Conservation (phyloP, 64 coral and sea anemone genomes). For the Pocillopora verrucosa region DNA sequence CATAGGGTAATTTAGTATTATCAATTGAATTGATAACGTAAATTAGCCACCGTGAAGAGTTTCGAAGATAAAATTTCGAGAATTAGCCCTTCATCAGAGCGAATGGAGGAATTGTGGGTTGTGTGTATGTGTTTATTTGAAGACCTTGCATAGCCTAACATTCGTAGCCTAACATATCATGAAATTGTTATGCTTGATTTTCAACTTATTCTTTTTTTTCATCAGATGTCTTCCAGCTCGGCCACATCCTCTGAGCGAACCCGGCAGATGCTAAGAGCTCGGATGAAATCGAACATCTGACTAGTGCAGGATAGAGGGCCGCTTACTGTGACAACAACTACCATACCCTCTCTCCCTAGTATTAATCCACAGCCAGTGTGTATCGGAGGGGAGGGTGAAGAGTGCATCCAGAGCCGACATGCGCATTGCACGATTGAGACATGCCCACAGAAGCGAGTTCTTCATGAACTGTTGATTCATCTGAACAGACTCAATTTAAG, state of each 20-base stretch:
- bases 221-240: conserved; percentile 14
- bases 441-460: conserved; percentile 57
- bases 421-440: conserved; percentile 42
- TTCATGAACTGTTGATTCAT: conserved; percentile 48
- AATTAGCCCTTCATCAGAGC: no score
- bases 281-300: conserved; percentile 63
- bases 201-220: not conserved
- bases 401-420: conserved; percentile 2
- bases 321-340: conserved; percentile 26
- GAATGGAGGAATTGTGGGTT: no score
- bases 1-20: no score
- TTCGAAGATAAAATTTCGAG: no score
- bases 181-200: no score
- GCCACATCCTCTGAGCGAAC: conserved; percentile 26
- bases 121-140: no score
- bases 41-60: no score
- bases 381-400: not conserved
- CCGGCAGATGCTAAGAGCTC: conserved; percentile 14
- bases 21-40: no score
- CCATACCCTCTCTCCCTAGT: conserved; percentile 36
- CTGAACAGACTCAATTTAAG: conserved; percentile 14
- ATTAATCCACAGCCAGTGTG: conserved; percentile 31
- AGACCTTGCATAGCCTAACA: no score
- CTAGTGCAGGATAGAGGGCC: conserved; percentile 50
- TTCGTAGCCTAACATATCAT: no score